These are phyloP conservation scores for Athene noctua DNA, from an alignment of 2,113 vertebrate species.

Conservation along the genomic window DNA sequence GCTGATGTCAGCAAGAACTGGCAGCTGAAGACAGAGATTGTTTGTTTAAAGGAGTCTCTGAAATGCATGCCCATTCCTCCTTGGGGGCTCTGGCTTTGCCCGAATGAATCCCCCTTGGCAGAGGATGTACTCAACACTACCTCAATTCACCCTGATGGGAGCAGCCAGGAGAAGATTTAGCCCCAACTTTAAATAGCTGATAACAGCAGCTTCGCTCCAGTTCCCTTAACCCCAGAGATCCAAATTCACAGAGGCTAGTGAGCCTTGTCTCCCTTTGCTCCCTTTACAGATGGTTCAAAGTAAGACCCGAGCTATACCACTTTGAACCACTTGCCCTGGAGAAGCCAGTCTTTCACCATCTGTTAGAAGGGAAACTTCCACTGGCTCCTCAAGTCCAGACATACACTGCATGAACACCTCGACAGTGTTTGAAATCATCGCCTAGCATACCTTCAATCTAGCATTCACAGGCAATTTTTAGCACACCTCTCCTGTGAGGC, in stretches of 20 bases:
- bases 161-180: neutral
- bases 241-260: neutral
- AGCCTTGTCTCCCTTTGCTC: neutral
- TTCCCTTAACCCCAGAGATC: neutral
- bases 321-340: neutral
- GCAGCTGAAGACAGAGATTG: neutral
- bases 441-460: neutral
- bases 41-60: neutral
- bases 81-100: neutral
- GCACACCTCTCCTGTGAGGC: neutral
- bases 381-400: neutral
- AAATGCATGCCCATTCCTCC: neutral
- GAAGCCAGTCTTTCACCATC: neutral
- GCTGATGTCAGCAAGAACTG: conserved; percentile 33
- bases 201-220: neutral
- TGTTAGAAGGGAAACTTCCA: neutral
- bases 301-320: neutral
- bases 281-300: neutral
- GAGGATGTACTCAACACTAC: neutral
- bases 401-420: neutral
- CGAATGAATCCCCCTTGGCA: neutral
- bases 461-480: neutral
- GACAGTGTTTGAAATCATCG: neutral
- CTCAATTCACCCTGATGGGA: neutral
- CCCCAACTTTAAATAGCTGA: neutral